Evolutionary conservation across 1,140 invertebrate species (phyloP), one percentile per base, ranked within the genome.

Genomic region (Halesus radiatus): DNA sequence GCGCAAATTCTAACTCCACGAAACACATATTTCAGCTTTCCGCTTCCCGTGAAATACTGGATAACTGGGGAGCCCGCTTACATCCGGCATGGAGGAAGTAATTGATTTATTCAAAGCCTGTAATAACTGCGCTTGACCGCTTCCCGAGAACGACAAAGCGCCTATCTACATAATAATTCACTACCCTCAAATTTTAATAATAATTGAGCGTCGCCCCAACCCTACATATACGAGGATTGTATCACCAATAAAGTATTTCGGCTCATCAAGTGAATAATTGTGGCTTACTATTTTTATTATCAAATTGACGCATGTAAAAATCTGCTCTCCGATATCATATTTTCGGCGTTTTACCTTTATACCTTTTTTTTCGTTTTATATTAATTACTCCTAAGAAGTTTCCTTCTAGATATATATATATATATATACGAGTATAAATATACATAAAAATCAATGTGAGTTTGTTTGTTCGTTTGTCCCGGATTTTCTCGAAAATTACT

Each of bases 121-220:
- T 53, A 72, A 72, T 72, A 53, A 72, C 45, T 72, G 68, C 20
- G 45, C 68, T 72, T 72, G 68, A 72, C 68, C 68, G 68, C 68
- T 52, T 15, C 50, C 68, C 68, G 52, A 29, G 18, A 18, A 53
- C 68, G 16, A 72, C 68, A 52, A 52, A 53, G 20, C 68, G 52
- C 68, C 68, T 16, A 45, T 37, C 26, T 26, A 16, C 26, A 22
- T 29, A 16, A 72, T 72, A 72, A 72, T 54, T 72, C 50, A 72
- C 68, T 53, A 52, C 18, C 68, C 45, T 20, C 26, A 45, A 50
- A 53, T 72, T 72, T 72, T 66, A 66, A 32, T 45, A 45, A 45
- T 29, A 26, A 66, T n/a, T 32, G 23, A 32, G 62, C 62, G 26
- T 16, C 16, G 6, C 62, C n/a, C 29, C 50, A 45, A 45, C 37